Conservation (phyloP, 2,797 vertebrate species). For the Calcarius lapponicus region DNA sequence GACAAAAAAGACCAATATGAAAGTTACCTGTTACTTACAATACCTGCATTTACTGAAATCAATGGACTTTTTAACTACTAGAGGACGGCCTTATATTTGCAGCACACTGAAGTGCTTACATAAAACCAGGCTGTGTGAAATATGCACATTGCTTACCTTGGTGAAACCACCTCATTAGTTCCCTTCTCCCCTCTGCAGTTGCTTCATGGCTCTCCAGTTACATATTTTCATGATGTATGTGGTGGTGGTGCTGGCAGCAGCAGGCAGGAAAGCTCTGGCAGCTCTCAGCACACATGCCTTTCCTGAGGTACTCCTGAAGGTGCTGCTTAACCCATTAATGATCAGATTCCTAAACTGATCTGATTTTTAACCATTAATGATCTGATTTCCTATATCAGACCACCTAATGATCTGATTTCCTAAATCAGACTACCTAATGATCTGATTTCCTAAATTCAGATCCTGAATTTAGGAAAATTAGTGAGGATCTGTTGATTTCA, state of each 20-base stretch:
- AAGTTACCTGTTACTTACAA: neutral
- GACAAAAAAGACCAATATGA: neutral
- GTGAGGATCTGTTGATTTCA: neutral
- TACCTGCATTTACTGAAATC: neutral
- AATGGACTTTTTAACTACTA: neutral
- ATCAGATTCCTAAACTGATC: too few relatives aligned
- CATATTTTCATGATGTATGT: slow-evolving; percentile 1
- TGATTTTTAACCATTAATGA: too few relatives aligned
- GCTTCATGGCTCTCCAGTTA: slow-evolving; percentile 24
- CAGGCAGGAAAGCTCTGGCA: neutral
- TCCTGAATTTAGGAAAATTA: neutral
- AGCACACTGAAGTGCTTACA: neutral
- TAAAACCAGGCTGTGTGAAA: slow-evolving; percentile 14
- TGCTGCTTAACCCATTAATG: neutral
- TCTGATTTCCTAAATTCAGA: neutral
- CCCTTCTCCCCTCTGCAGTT: neutral
- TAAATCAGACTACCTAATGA: too few relatives aligned
- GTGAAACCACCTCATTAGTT: slow-evolving; percentile 50
- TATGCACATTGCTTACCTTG: slow-evolving; percentile 20
- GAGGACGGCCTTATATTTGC: neutral
- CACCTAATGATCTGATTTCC: too few relatives aligned
- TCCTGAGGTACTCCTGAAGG: neutral
- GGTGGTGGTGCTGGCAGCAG: neutral
- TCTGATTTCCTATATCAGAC: too few relatives aligned
- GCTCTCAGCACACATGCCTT: neutral